A percentile compares a stretch with the other conserved stretches of the same genome.
Conservation (phyloP, 2,797 vertebrate species). For the Periophthalmus magnuspinnatus region DNA sequence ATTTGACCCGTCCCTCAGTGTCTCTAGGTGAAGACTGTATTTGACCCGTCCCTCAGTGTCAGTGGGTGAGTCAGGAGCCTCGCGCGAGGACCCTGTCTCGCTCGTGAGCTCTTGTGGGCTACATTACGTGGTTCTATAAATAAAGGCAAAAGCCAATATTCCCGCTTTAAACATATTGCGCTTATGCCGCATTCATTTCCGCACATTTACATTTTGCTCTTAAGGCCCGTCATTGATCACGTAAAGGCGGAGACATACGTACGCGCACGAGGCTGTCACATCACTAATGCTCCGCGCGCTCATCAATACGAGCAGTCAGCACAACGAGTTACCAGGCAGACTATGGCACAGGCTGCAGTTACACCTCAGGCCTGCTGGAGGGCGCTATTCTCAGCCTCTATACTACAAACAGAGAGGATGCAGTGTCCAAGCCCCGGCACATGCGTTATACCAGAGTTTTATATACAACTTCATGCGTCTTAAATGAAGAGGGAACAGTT, state of each 20-base stretch:
- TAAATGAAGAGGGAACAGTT: too few relatives aligned
- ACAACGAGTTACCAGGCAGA: slow-evolving; percentile 75
- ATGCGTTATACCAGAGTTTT: too few relatives aligned
- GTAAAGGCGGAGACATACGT: not conserved
- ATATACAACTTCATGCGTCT: too few relatives aligned
- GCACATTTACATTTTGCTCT: not conserved
- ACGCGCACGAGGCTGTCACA: slow-evolving; percentile 6
- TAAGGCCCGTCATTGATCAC: not conserved
- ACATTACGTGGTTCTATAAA: not conserved
- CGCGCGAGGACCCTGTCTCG: too few relatives aligned
- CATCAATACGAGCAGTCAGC: slow-evolving; percentile 60
- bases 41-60: too few relatives aligned
- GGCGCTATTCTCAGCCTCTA: slow-evolving; percentile 32
- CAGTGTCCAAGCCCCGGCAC: too few relatives aligned
- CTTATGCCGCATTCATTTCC: not conserved
- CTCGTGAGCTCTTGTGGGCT: too few relatives aligned
- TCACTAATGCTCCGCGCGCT: slow-evolving; percentile 4
- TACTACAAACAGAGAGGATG: too few relatives aligned
- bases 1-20: too few relatives aligned
- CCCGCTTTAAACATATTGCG: not conserved
- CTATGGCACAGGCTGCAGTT: slow-evolving; percentile 13
- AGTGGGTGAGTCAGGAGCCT: too few relatives aligned
- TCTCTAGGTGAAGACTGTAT: too few relatives aligned
- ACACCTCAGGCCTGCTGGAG: slow-evolving; percentile 51
- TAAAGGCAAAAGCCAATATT: not conserved